phyloP scores from a whole-genome alignment of 2,888 invertebrate genomes.

The Lasioglossum oenotherae region DNA sequence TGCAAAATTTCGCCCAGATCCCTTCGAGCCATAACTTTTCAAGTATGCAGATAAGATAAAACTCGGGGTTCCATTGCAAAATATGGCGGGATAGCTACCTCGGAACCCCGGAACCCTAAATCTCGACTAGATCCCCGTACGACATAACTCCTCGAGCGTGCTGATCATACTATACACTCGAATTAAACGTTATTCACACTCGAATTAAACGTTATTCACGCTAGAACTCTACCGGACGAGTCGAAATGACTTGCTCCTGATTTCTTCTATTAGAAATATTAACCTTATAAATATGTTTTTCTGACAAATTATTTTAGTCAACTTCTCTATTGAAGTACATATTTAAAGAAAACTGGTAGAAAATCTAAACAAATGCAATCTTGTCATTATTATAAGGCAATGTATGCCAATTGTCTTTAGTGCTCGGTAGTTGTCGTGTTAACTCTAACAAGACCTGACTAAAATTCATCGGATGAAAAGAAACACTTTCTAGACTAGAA shows the following conservation, averaged over 20 bases:
- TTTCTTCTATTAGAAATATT: too few relatives aligned
- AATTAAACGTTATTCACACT: not conserved
- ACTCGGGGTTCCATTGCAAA: not conserved
- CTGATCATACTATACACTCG: not conserved
- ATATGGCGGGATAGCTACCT: not conserved
- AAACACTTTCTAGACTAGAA: not conserved
- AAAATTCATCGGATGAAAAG: not conserved
- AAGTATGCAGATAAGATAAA: not conserved
- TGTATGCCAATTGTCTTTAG: too few relatives aligned
- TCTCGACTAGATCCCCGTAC: not conserved
- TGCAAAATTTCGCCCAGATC: not conserved
- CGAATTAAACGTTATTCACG: not conserved
- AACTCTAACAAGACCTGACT: not conserved
- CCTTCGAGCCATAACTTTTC: constrained; percentile 6
- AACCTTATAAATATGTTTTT: too few relatives aligned
- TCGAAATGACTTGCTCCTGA: too few relatives aligned
- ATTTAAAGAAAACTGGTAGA: too few relatives aligned
- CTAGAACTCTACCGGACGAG: too few relatives aligned
- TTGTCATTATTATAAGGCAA: too few relatives aligned
- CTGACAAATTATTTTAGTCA: too few relatives aligned
- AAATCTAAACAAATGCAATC: too few relatives aligned
- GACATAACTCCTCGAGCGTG: not conserved
- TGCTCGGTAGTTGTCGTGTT: not conserved
- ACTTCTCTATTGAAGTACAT: too few relatives aligned
- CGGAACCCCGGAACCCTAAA: not conserved